Evolutionary conservation across 2,113 vertebrate species (phyloP).

Genomic region (Vimba vimba): DNA sequence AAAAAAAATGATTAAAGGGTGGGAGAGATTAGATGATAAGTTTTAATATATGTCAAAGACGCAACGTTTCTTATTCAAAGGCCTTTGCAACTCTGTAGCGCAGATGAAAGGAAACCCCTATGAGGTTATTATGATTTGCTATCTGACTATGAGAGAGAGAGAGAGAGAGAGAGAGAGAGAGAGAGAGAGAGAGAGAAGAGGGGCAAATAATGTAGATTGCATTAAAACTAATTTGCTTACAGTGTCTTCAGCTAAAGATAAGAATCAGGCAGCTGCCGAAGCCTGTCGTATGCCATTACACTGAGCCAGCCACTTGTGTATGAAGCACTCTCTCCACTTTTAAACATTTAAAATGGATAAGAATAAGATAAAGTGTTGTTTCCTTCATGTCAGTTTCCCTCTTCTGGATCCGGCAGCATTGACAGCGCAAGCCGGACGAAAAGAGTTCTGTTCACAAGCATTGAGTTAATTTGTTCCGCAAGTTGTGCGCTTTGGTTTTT

Average conservation of each 20-base stretch:
- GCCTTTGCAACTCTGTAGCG: conserved; percentile 10
- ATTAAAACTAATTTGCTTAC: conserved; percentile 58
- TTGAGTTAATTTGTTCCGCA: conserved; percentile 18
- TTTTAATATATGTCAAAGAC: conserved; percentile 22
- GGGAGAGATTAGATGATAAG: conserved; percentile 4
- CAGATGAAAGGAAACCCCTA: conserved; percentile 50
- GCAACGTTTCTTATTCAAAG: conserved; percentile 17
- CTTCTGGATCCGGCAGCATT: background rate
- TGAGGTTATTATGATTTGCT: conserved; percentile 50
- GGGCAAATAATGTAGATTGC: conserved; percentile 25
- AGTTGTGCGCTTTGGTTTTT: background rate
- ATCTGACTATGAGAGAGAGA: conserved; percentile 11
- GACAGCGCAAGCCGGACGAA: background rate
- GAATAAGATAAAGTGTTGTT: conserved; percentile 31
- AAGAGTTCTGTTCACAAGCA: conserved; percentile 8
- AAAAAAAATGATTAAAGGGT: background rate
- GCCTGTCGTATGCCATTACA: conserved; percentile 52
- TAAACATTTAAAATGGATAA: conserved; percentile 13
- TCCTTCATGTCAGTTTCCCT: background rate
- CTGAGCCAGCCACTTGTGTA: conserved; percentile 17
- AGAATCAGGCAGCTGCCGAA: conserved; percentile 31
- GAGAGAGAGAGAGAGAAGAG: conserved; percentile 1
- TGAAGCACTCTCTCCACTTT: conserved; percentile 6
- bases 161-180: background rate
- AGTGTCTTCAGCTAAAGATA: conserved; percentile 53